Evolutionary conservation across 2,888 invertebrate species (phyloP).

Genomic region (Parnassius smintheus): DNA sequence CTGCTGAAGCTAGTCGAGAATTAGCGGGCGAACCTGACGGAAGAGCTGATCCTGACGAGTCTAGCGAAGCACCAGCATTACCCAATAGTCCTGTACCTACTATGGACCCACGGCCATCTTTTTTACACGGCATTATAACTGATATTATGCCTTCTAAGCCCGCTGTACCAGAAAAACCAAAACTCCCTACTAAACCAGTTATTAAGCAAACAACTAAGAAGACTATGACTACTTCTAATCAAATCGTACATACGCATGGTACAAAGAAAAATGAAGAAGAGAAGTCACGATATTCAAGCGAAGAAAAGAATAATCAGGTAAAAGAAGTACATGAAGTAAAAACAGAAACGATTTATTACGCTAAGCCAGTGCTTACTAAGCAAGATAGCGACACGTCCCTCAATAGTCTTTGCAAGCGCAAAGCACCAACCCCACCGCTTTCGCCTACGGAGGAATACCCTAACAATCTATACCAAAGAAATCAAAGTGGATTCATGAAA

Average conservation of each 20-base stretch:
- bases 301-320: constrained; percentile 67
- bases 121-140: constrained; percentile 84
- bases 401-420: constrained; percentile 83
- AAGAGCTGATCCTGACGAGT: constrained; percentile 90
- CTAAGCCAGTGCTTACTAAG: constrained; percentile 76
- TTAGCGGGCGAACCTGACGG: constrained; percentile 93
- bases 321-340: constrained; percentile 62
- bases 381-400: constrained; percentile 81
- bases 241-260: constrained; percentile 78
- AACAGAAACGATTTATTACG: constrained; percentile 67
- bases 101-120: constrained; percentile 83
- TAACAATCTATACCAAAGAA: constrained; percentile 81
- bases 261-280: constrained; percentile 63
- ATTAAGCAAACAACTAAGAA: constrained; percentile 77
- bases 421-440: constrained; percentile 88
- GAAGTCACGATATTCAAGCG: constrained; percentile 49
- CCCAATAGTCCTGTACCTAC: constrained; percentile 85
- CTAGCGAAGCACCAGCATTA: constrained; percentile 84
- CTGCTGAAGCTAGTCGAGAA: constrained; percentile 86
- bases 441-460: constrained; percentile 75
- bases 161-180: constrained; percentile 87
- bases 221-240: constrained; percentile 53
- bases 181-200: constrained; percentile 79
- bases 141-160: constrained; percentile 79
- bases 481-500: constrained; percentile 76